Evolutionary conservation across 2,797 vertebrate genomes (phyloP).

Genomic region (Chanos chanos): DNA sequence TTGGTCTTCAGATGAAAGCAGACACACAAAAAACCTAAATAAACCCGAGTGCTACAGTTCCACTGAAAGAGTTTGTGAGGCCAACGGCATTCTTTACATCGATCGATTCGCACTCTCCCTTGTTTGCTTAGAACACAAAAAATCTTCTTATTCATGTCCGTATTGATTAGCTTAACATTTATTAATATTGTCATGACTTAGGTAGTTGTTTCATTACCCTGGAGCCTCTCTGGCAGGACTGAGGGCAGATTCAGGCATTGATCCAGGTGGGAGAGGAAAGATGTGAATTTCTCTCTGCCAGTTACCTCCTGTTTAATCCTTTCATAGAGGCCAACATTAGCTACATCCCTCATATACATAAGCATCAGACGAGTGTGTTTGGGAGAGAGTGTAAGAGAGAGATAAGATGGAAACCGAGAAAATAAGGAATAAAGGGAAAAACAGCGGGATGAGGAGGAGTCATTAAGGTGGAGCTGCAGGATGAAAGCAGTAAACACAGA

Average conservation of each 20-base stretch:
- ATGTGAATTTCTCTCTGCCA: too few species aligned
- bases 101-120: slow-evolving; percentile 17
- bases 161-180: slow-evolving; percentile 18
- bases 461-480: slow-evolving; percentile 10
- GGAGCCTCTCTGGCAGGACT: background rate
- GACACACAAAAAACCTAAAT: too few species aligned
- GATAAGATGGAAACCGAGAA: background rate
- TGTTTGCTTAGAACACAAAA: slow-evolving; percentile 18
- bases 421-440: slow-evolving; percentile 35
- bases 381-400: background rate
- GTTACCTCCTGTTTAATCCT: too few species aligned
- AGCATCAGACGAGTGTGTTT: background rate
- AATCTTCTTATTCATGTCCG: slow-evolving; percentile 1
- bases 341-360: too few species aligned
- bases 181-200: slow-evolving; percentile 33
- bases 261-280: slow-evolving; percentile 38
- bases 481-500: slow-evolving; percentile 6
- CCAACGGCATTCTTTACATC: too few species aligned
- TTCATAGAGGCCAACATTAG: too few species aligned
- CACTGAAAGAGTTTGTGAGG: too few species aligned
- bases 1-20: too few species aligned
- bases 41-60: slow-evolving; percentile 12
- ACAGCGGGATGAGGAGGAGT: slow-evolving; percentile 10
- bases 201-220: slow-evolving; percentile 25
- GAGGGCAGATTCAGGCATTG: slow-evolving; percentile 9